Percentiles rank a stretch among this genome's conserved stretches.
These are phyloP conservation scores for Labia minor DNA, from an alignment of 2,888 invertebrate genomes.

Conservation along the genomic window DNA sequence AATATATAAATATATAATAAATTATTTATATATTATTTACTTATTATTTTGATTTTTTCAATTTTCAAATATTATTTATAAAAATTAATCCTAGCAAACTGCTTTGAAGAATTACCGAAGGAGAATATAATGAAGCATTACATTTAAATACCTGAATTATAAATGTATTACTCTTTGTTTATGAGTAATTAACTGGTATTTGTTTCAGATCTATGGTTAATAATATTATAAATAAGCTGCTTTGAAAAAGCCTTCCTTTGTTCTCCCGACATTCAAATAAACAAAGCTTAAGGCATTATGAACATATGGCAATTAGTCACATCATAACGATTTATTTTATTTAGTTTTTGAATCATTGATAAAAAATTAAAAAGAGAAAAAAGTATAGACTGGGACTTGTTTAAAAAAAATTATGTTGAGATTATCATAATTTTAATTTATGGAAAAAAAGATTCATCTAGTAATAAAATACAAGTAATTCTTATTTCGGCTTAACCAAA, in stretches of 20 bases:
- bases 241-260: not conserved
- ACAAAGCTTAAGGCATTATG: not conserved
- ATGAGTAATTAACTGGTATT: not conserved
- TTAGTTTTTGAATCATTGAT: not conserved
- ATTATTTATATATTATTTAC: too few species aligned
- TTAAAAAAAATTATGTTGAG: too few species aligned
- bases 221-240: not conserved
- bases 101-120: not conserved
- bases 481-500: too few species aligned
- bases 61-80: not conserved
- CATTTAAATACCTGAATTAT: not conserved
- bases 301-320: not conserved
- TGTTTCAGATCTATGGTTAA: conserved; percentile 1
- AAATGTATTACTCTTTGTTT: conserved; percentile 5
- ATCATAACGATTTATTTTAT: not conserved
- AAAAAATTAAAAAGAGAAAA: not conserved
- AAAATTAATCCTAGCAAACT: not conserved
- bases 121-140: not conserved
- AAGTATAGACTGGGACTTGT: not conserved
- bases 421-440: too few species aligned
- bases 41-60: too few species aligned
- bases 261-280: not conserved
- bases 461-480: too few species aligned
- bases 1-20: too few species aligned
- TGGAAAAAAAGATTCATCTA: too few species aligned